Conservation (phyloP, 2,888 invertebrate genomes). For the Alloscopus bannaensis region DNA sequence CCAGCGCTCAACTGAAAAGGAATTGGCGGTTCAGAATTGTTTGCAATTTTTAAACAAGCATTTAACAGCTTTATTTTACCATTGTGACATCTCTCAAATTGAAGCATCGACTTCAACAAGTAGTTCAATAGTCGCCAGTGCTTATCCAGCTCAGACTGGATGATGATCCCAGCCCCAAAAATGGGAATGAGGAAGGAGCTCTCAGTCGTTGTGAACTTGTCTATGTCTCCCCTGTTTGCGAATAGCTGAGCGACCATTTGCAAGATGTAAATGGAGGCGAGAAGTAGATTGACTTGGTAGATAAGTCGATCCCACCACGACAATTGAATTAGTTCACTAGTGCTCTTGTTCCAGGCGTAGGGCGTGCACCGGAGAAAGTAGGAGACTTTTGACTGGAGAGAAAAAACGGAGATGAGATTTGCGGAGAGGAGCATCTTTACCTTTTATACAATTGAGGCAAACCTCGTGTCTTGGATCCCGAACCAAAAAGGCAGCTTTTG, state of each 20-base stretch:
- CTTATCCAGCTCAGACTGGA: neutral
- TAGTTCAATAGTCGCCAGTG: neutral
- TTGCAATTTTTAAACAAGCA: neutral
- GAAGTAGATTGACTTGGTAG: neutral
- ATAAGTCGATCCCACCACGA: neutral
- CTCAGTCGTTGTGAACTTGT: neutral
- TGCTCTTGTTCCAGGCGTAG: neutral
- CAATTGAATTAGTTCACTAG: neutral
- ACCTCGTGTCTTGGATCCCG: too few relatives aligned
- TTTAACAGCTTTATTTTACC: neutral
- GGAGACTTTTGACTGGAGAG: neutral
- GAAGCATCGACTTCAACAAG: constrained; percentile 5
- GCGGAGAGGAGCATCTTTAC: neutral
- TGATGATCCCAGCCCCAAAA: neutral
- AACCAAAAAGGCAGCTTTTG: neutral
- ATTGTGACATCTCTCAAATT: constrained; percentile 8
- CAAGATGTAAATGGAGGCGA: neutral
- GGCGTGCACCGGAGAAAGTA: neutral
- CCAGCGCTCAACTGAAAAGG: neutral
- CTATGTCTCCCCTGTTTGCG: neutral
- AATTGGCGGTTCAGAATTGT: neutral
- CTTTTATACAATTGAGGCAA: neutral
- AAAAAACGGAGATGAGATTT: neutral
- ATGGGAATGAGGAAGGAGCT: neutral
- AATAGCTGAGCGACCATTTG: neutral